phyloP scores from a whole-genome alignment of 2,113 vertebrate species.

The Syngnathus floridae region DNA sequence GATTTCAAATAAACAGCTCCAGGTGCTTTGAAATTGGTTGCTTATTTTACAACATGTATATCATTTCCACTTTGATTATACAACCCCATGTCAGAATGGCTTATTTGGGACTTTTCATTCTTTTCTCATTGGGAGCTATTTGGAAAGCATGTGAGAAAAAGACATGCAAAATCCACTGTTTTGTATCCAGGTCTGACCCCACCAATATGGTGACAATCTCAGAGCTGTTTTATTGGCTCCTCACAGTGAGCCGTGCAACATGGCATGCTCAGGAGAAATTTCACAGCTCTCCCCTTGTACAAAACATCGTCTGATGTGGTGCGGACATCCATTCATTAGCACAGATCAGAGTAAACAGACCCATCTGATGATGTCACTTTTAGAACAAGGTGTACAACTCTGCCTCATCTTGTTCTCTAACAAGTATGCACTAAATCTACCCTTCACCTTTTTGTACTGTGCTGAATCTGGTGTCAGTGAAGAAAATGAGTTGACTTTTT shows the following conservation, averaged over 20 bases:
- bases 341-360: constrained; percentile 9
- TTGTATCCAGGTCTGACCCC: constrained; percentile 29
- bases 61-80: background rate
- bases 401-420: background rate
- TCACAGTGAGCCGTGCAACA: constrained; percentile 17
- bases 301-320: constrained; percentile 13
- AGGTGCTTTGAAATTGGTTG: background rate
- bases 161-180: constrained; percentile 21
- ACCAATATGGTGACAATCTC: constrained; percentile 45
- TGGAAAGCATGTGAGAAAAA: constrained; percentile 30
- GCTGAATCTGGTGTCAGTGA: background rate
- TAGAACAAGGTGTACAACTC: background rate
- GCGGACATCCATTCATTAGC: constrained; percentile 7
- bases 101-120: background rate
- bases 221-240: constrained; percentile 17
- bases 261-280: constrained; percentile 11
- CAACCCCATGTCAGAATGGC: background rate
- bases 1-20: background rate
- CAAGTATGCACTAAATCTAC: background rate
- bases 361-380: constrained; percentile 10
- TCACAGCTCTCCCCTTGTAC: constrained; percentile 9
- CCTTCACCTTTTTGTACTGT: background rate
- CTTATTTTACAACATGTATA: background rate
- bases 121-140: constrained; percentile 2
- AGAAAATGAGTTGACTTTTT: background rate